Evolutionary conservation across 1,140 invertebrate genomes (phyloP), one percentile per base, ranked within the genome.

Genomic region (Drosophila ogumai): DNA sequence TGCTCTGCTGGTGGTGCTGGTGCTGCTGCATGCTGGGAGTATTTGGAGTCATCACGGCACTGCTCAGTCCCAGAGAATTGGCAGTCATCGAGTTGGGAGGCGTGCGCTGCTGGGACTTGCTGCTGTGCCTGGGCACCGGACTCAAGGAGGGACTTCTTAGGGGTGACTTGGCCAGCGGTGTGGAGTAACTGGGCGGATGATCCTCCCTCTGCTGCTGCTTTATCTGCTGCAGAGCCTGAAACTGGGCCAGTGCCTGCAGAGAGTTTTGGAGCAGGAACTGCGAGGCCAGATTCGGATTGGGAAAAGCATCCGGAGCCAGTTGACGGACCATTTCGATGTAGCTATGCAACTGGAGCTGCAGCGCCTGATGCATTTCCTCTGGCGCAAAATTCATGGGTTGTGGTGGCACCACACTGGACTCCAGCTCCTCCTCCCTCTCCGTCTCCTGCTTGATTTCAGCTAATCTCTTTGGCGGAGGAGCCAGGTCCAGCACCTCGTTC

Each of bases 171-270:
- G 81, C 93, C 86, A 78, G 10, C 2, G 91, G 91, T 1, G 87
- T 86, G 91, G 94, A 78, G 93, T 85, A 92, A 49, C 81, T 91
- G n/a, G 71, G 60, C 19, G 64, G 56, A 64, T 93, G 92, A 17
- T 71, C 68, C 63, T 93, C 93, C 49, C 93, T n/a, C 10, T 71
- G 93, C 82, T 94, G 93, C 73, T 94, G 94, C 64, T 96, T 96
- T 57, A 96, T 95, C 87, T 97, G 96, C 76, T 97, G 96, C 54
- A 96, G 93, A 58, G 96, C 96, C 77, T 97, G 96, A 40, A 97
- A 94, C 81, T 97, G 96, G 73, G 96, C 96, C 65, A 97, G 95
- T 1, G 96, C 96, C 84, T 97, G 96, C 50, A 92, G 66, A 3
- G 91, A 92, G 6, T 92, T 92, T 44, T 92, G 90, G 12, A 92